Conservation (phyloP, 2,113 vertebrate species). For the Hiodon tergisus region DNA sequence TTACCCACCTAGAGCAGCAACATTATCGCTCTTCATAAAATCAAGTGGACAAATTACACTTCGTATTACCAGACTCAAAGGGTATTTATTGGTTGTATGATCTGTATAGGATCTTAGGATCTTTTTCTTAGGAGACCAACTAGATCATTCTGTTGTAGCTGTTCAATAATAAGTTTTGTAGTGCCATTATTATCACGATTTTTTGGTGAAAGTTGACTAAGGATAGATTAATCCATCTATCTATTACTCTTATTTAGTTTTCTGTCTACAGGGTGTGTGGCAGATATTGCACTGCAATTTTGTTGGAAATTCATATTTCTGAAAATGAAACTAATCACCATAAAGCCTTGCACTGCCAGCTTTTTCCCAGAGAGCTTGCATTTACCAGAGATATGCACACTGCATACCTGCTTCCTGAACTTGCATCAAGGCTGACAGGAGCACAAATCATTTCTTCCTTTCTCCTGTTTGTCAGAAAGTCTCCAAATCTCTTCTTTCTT, state of each 20-base stretch:
- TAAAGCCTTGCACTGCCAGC: not conserved
- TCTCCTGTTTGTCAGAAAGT: constrained; percentile 22
- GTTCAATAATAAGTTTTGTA: not conserved
- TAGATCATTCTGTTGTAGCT: not conserved
- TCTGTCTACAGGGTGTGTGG: not conserved
- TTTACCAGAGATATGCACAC: constrained; percentile 1
- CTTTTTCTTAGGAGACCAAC: too few relatives aligned
- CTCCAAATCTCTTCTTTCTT: constrained; percentile 32
- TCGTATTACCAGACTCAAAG: too few relatives aligned
- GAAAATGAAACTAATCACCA: not conserved
- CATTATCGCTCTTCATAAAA: too few relatives aligned
- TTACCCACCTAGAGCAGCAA: too few relatives aligned
- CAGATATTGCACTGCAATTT: not conserved
- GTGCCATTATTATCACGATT: not conserved
- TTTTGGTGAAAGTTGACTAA: not conserved
- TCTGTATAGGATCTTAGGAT: too few relatives aligned
- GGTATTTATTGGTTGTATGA: too few relatives aligned
- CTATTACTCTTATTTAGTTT: not conserved
- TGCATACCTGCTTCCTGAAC: constrained; percentile 34
- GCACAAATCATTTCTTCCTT: not conserved
- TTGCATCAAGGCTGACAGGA: constrained; percentile 34
- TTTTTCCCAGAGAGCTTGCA: not conserved
- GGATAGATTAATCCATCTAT: not conserved
- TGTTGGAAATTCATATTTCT: not conserved
- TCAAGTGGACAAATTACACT: too few relatives aligned